A percentile compares a stretch with the other conserved stretches of the same genome.
Conservation (phyloP, 2,797 vertebrate species). For the Allobates femoralis region DNA sequence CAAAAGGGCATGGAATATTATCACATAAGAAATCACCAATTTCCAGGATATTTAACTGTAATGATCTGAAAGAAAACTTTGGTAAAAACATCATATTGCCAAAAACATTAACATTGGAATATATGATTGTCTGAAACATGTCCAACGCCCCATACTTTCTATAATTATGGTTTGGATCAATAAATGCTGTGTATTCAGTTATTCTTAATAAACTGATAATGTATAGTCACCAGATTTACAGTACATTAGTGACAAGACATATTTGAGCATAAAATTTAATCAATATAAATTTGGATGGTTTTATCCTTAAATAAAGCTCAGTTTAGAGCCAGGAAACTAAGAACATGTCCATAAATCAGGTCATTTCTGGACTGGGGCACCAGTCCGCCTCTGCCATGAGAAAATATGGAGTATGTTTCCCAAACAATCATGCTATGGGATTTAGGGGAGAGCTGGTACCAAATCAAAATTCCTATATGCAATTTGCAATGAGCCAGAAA, state of each 20-base stretch:
- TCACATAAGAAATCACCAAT: not conserved
- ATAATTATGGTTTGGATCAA: not conserved
- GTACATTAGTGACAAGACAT: not conserved
- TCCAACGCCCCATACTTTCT: not conserved
- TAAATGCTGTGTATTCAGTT: not conserved
- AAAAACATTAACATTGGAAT: not conserved
- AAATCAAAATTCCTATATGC: slow-evolving; percentile 21
- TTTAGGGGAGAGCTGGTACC: slow-evolving; percentile 20
- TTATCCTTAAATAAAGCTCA: slow-evolving; percentile 18
- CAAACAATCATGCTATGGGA: slow-evolving; percentile 34
- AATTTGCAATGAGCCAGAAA: slow-evolving; percentile 23
- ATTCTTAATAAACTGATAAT: not conserved
- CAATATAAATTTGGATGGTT: not conserved
- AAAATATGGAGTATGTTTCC: slow-evolving; percentile 5
- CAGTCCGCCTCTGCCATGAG: not conserved
- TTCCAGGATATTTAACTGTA: not conserved
- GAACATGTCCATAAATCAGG: slow-evolving; percentile 22
- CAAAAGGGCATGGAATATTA: no score
- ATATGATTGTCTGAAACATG: not conserved
- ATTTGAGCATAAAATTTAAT: not conserved
- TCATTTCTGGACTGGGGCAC: not conserved
- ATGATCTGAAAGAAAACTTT: not conserved
- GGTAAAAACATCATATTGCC: not conserved
- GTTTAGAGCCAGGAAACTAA: not conserved
- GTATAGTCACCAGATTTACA: not conserved